phyloP scores from a whole-genome alignment of 2,888 invertebrate genomes.

The Drosophila robusta region DNA sequence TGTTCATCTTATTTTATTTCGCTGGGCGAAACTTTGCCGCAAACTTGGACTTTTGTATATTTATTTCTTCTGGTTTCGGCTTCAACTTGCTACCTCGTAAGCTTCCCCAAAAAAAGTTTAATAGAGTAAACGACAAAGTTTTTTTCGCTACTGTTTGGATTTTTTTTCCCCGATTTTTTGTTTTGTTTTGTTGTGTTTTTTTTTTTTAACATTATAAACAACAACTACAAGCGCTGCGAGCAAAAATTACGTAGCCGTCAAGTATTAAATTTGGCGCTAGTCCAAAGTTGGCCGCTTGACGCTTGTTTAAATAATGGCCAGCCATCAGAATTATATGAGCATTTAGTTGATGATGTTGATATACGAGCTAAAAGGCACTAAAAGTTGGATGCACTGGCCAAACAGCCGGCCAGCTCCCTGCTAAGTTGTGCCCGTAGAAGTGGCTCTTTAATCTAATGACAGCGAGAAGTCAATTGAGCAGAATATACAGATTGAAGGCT shows the following conservation, averaged over 20 bases:
- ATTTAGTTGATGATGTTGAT: conserved; percentile 74
- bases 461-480: conserved; percentile 44
- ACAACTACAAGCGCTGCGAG: conserved; percentile 46
- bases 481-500: conserved; percentile 9
- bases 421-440: conserved; percentile 1
- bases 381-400: not conserved
- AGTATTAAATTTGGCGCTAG: conserved; percentile 71
- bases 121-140: conserved; percentile 83
- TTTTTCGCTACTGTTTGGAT: conserved; percentile 60
- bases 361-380: conserved; percentile 8
- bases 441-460: conserved; percentile 24
- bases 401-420: not conserved
- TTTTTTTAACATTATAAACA: conserved; percentile 63
- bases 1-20: conserved; percentile 30
- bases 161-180: conserved; percentile 47
- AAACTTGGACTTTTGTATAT: conserved; percentile 73
- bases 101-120: conserved; percentile 79
- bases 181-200: conserved; percentile 43
- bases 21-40: conserved; percentile 64
- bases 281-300: conserved; percentile 65
- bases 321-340: conserved; percentile 76
- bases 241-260: conserved; percentile 74
- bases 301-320: conserved; percentile 77
- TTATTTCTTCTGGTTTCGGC: conserved; percentile 78
- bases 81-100: conserved; percentile 79